Base-by-base conservation (phyloP, 2,888 invertebrate genomes). In the Thalpophila matura region DNA sequence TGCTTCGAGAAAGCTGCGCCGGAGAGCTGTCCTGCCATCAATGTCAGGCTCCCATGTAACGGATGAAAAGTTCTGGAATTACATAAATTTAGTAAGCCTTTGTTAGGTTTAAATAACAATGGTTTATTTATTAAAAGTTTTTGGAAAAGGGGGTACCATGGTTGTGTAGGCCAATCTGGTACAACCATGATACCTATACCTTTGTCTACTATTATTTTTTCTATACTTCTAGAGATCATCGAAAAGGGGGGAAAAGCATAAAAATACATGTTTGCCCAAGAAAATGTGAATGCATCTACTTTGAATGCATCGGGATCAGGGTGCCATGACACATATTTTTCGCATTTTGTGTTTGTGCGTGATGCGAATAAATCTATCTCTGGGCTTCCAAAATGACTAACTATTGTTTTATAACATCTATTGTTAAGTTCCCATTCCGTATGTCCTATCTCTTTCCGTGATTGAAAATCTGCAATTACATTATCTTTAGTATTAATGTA, bases 101-200 rank as follows among this genome's bases (percentile, higher is more conserved):
- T 45, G 29, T 45, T 45, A 9, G 45, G 29, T 10, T 45, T 26
- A 38, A 50, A 50, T 27, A 31, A 26, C 7, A 51, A 40, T 40
- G 40, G 38, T 22, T 51, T 22, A 40, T 20, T 40, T 22, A 7
- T 29, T 40, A 40, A 40, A 7, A 24, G 42, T 14, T 26, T 43
- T 27, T 43, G 40, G 12, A 33, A 40, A 16, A 40, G n/a, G 4
- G 42, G 53, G 24, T 53, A 53, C 42, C 53, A 53, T 20, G 53
- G 49, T 49, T 57, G 49, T 22, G 57, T 33, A n/a, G 49, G 42
- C 42, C 49, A 57, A 26, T 31, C 16, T 16, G 57, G 57, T 12
- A 57, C 40, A 0, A 57, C 42, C 24, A 57, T 22, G 16, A 57
- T 49, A 18, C 57, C 42, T 42, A 18, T 12, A 16, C 26, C 57